Conservation (phyloP, 2,888 invertebrate genomes). For the Pollenia amentaria region DNA sequence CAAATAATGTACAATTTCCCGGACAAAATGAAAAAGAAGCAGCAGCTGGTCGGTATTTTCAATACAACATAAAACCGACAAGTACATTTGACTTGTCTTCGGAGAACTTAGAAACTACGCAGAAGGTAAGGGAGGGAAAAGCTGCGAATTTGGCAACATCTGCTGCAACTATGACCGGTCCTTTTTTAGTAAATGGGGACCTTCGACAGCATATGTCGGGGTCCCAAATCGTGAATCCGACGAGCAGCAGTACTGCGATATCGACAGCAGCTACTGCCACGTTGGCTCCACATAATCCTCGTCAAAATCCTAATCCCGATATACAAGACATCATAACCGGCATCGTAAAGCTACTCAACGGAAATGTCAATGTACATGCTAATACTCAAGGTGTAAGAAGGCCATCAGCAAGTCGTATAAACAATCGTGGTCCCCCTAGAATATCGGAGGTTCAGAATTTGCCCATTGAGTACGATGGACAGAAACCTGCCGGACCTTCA, state of each 20-base stretch:
- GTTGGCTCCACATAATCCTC: constrained; percentile 79
- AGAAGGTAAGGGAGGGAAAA: constrained; percentile 80
- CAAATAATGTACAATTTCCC: constrained; percentile 80
- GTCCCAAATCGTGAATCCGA: constrained; percentile 82
- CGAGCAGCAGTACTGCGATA: constrained; percentile 81
- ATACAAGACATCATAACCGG: constrained; percentile 96
- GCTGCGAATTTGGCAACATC: constrained; percentile 42
- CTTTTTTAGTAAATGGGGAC: constrained; percentile 85
- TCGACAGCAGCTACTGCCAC: constrained; percentile 82
- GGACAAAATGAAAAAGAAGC: constrained; percentile 77
- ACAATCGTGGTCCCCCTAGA: constrained; percentile 95
- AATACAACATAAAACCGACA: constrained; percentile 84
- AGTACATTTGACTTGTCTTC: constrained; percentile 77
- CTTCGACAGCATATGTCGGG: constrained; percentile 84
- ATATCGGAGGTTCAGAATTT: constrained; percentile 91
- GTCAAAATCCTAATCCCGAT: constrained; percentile 89
- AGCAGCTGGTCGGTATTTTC: constrained; percentile 82
- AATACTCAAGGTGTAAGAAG: constrained; percentile 89
- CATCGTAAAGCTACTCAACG: constrained; percentile 94
- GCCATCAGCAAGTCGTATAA: constrained; percentile 91
- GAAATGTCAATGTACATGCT: constrained; percentile 93
- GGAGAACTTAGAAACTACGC: constrained; percentile 78
- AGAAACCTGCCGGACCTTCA: constrained; percentile 80
- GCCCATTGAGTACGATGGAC: constrained; percentile 85
- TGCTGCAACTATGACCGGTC: constrained; percentile 73